Conservation (phyloP, 2,113 vertebrate species). For the Anarrhichthys ocellatus region DNA sequence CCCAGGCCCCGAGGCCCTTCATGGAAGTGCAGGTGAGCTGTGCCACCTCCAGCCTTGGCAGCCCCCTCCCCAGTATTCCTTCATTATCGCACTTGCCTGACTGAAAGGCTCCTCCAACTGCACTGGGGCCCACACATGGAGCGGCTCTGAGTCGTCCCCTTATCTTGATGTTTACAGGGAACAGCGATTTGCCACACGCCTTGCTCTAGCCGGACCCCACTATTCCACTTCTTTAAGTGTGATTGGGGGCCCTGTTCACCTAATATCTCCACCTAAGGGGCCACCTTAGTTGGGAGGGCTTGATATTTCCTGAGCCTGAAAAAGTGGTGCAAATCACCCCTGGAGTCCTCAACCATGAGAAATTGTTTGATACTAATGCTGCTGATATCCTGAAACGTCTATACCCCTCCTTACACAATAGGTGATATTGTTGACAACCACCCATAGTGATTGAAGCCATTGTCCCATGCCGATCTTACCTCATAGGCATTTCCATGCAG, state of each 20-base stretch:
- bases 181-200: constrained; percentile 82
- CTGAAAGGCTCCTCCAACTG: constrained; percentile 74
- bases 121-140: constrained; percentile 77
- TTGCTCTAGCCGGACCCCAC: constrained; percentile 75
- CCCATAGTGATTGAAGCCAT: constrained; percentile 79
- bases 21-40: constrained; percentile 81
- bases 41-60: constrained; percentile 78
- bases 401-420: constrained; percentile 74
- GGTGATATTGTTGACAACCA: constrained; percentile 82
- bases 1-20: constrained; percentile 74
- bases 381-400: constrained; percentile 77
- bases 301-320: constrained; percentile 71
- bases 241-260: constrained; percentile 72
- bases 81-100: constrained; percentile 75
- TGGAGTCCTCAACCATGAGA: constrained; percentile 79
- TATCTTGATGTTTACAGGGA: constrained; percentile 86
- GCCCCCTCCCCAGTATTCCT: constrained; percentile 69
- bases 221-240: constrained; percentile 79
- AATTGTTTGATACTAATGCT: constrained; percentile 80
- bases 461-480: constrained; percentile 79
- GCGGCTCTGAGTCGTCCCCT: constrained; percentile 70
- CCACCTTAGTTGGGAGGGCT: constrained; percentile 70
- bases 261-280: constrained; percentile 78
- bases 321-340: constrained; percentile 85
- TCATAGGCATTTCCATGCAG: constrained; percentile 78